A percentile compares a stretch with the other conserved stretches of the same genome.
These are phyloP conservation scores for Eolophus roseicapilla DNA, from an alignment of 2,113 vertebrate species.

Conservation along the genomic window DNA sequence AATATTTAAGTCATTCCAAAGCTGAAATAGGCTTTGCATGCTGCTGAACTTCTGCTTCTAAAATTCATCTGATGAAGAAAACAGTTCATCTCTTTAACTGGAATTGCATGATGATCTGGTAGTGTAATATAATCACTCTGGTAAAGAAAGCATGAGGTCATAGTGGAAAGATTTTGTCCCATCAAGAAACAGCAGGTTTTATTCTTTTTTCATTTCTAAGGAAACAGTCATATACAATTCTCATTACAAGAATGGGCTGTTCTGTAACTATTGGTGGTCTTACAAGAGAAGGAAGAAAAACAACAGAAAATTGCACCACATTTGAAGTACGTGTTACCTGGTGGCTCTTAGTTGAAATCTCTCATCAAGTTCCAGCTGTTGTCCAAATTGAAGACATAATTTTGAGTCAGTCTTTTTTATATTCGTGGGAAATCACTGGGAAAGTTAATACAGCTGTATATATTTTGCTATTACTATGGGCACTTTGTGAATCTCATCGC, in stretches of 20 bases:
- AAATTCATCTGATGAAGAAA: slow-evolving; percentile 59
- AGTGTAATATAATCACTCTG: slow-evolving; percentile 29
- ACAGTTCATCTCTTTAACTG: slow-evolving; percentile 26
- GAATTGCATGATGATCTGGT: slow-evolving; percentile 23
- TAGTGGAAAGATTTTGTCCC: slow-evolving; percentile 79
- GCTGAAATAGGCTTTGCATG: background rate
- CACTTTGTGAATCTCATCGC: background rate
- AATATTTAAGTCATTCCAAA: background rate
- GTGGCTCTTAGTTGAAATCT: background rate
- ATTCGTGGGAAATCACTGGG: background rate
- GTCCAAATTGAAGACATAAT: background rate
- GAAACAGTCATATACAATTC: slow-evolving; percentile 40
- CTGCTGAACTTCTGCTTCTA: slow-evolving; percentile 8
- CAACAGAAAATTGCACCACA: background rate
- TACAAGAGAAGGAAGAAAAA: background rate
- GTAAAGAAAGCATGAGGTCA: slow-evolving; percentile 77
- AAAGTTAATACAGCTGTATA: background rate
- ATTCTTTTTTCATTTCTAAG: slow-evolving; percentile 71
- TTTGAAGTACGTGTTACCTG: background rate
- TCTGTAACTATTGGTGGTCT: slow-evolving; percentile 10
- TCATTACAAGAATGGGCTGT: slow-evolving; percentile 34
- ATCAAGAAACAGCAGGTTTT: slow-evolving; percentile 75
- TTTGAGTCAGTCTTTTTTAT: background rate
- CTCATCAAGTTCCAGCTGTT: background rate
- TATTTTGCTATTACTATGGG: background rate